Percentiles rank a stretch among this genome's conserved stretches.
Evolutionary conservation across 1,140 invertebrate genomes (phyloP).

Genomic region (Tribolium madens): DNA sequence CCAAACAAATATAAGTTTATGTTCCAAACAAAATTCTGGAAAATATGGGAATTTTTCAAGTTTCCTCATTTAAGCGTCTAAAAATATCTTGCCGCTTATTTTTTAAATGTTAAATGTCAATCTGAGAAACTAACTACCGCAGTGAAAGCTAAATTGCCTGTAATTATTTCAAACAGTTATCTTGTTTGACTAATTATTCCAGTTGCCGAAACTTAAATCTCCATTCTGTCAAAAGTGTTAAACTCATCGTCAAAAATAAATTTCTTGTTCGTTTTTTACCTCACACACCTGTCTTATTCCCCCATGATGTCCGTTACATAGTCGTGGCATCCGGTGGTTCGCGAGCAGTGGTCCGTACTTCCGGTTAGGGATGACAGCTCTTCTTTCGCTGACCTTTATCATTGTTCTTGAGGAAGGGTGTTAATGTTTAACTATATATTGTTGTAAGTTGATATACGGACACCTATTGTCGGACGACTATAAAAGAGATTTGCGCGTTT

Average conservation of each 20-base stretch:
- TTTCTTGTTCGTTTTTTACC: not conserved
- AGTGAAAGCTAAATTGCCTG: not conserved
- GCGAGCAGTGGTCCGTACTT: constrained; percentile 13
- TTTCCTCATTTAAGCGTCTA: too few relatives aligned
- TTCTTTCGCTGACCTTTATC: constrained; percentile 37
- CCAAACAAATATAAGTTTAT: too few relatives aligned
- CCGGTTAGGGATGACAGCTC: constrained; percentile 19
- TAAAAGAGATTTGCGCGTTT: too few relatives aligned
- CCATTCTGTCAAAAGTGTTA: not conserved
- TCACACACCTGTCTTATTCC: not conserved
- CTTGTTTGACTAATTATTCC: not conserved
- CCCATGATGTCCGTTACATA: not conserved
- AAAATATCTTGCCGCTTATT: too few relatives aligned
- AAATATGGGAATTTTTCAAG: too few relatives aligned
- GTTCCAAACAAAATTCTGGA: too few relatives aligned
- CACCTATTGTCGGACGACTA: not conserved
- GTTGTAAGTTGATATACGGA: constrained; percentile 33
- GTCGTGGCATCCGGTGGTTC: constrained; percentile 26
- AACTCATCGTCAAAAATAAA: not conserved
- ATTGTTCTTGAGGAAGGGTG: constrained; percentile 40
- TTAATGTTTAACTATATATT: constrained; percentile 28
- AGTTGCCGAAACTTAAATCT: not conserved
- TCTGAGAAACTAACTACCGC: not conserved
- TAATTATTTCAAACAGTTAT: not conserved
- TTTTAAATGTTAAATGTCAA: too few relatives aligned